Evolutionary conservation across 1,140 invertebrate genomes (phyloP).

Genomic region (Drosophila persimilis): DNA sequence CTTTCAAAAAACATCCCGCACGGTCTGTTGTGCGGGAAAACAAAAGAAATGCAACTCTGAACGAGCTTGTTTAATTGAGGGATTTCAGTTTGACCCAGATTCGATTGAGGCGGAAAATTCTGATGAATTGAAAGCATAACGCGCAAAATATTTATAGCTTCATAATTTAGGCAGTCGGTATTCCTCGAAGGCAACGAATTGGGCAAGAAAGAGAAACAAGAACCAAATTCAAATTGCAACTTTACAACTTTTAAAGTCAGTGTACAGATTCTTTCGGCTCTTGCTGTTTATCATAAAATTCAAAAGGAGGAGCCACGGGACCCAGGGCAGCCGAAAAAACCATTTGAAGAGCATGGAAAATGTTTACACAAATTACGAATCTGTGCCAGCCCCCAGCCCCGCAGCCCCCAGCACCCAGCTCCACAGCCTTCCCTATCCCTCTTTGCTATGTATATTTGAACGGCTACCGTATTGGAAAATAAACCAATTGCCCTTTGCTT

Average conservation of each 20-base stretch:
- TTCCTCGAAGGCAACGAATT: slow-evolving; percentile 53
- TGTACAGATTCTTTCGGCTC: slow-evolving; percentile 46
- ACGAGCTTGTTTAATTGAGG: slow-evolving; percentile 15
- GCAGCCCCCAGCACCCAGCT: neutral
- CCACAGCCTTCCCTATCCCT: neutral
- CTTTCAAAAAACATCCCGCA: too few relatives aligned
- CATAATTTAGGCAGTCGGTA: slow-evolving; percentile 60
- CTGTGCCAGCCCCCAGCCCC: slow-evolving; percentile 10
- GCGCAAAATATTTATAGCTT: slow-evolving; percentile 63
- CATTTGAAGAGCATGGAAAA: slow-evolving; percentile 76
- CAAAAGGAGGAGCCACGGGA: slow-evolving; percentile 20
- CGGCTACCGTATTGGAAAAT: slow-evolving; percentile 79
- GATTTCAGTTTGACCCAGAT: slow-evolving; percentile 47
- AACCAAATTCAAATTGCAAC: slow-evolving; percentile 66
- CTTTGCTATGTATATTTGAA: slow-evolving; percentile 62
- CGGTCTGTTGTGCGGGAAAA: neutral
- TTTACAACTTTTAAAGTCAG: slow-evolving; percentile 63
- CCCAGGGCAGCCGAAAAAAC: slow-evolving; percentile 46
- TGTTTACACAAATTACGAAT: slow-evolving; percentile 80
- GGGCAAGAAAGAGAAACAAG: slow-evolving; percentile 45
- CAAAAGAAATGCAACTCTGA: slow-evolving; percentile 32
- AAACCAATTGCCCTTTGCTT: slow-evolving; percentile 76
- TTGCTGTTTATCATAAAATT: slow-evolving; percentile 73
- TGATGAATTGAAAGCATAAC: slow-evolving; percentile 59
- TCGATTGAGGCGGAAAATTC: slow-evolving; percentile 36